Percentiles rank a stretch among this genome's conserved stretches.
phyloP scores from a whole-genome alignment of 2,797 vertebrate genomes.

The Strix occidentalis region DNA sequence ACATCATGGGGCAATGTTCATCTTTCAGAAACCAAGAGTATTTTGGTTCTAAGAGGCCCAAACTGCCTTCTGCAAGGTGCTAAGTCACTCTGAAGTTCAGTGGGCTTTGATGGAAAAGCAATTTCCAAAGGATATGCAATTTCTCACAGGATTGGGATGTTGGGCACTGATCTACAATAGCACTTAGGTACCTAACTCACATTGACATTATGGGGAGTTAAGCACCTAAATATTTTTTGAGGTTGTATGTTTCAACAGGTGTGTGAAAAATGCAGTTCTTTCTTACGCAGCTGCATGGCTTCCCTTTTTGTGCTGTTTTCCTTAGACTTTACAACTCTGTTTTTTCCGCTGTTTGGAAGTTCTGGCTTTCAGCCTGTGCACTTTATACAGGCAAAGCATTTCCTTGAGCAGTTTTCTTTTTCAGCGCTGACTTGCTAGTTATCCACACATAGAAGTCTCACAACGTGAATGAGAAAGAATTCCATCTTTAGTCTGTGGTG shows the following conservation, averaged over 20 bases:
- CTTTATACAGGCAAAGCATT: conserved; percentile 6
- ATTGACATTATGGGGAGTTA: neutral
- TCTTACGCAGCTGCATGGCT: neutral
- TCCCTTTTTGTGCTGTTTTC: neutral
- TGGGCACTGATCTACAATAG: neutral
- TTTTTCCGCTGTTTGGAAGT: neutral
- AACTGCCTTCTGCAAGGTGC: neutral
- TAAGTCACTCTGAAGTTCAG: neutral
- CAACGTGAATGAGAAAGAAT: neutral
- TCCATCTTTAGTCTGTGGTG: neutral
- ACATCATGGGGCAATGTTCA: neutral
- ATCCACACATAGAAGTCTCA: neutral
- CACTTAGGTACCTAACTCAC: accelerated
- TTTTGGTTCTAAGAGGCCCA: neutral
- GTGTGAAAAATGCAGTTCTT: neutral
- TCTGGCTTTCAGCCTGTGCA: neutral
- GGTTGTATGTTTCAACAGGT: neutral
- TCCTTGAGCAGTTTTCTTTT: neutral
- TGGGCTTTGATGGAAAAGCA: neutral
- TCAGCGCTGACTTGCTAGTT: neutral
- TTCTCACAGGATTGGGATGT: neutral
- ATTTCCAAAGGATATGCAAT: neutral
- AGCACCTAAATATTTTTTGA: neutral
- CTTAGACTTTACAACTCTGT: neutral
- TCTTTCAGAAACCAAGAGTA: neutral